phyloP scores from a whole-genome alignment of 2,888 invertebrate species.

The Gerris lacustris region DNA sequence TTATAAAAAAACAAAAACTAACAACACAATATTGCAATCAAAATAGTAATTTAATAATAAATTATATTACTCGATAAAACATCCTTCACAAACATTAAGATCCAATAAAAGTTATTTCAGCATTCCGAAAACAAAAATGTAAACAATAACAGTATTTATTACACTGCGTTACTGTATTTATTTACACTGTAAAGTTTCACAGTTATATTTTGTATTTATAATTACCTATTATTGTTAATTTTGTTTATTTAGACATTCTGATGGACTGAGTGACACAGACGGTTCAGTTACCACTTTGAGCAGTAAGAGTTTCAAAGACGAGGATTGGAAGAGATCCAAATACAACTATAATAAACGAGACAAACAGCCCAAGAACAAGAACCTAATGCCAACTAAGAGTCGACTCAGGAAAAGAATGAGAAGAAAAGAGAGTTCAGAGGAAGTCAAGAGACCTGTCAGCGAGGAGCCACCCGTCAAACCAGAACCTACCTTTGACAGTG shows the following conservation, averaged over 20 bases:
- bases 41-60: no score
- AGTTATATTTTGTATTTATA: neutral
- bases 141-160: no score
- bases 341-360: neutral
- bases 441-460: neutral
- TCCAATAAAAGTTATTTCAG: no score
- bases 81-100: no score
- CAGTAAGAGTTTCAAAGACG: neutral
- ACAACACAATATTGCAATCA: no score
- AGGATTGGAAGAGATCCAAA: neutral
- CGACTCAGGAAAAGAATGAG: conserved; percentile 6
- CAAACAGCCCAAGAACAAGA: neutral
- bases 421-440: neutral
- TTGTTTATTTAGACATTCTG: neutral
- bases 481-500: neutral
- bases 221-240: neutral
- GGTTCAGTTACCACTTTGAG: conserved; percentile 4
- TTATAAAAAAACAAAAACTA: no score
- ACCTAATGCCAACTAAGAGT: neutral
- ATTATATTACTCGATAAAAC: no score
- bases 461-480: conserved; percentile 3
- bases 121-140: no score
- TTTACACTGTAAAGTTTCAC: no score
- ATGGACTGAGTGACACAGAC: conserved; percentile 2
- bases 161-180: no score